Percentiles rank a stretch among this genome's conserved stretches.
Evolutionary conservation across 1,140 invertebrate genomes (phyloP).

Genomic region (Probaryconus sp.): DNA sequence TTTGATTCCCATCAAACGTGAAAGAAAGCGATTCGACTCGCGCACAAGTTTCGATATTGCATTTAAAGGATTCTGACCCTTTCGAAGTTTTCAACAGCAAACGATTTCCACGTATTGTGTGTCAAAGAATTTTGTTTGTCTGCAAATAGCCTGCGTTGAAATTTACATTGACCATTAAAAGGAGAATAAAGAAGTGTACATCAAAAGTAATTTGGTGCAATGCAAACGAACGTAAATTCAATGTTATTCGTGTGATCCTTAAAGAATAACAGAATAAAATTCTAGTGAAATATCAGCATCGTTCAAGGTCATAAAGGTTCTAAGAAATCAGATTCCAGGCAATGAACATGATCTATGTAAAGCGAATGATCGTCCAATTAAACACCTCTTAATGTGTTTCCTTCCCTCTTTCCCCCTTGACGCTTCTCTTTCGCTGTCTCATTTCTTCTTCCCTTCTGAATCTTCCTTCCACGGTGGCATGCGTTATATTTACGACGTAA

Average conservation of each 20-base stretch:
- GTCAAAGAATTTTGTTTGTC: too few relatives aligned
- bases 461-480: conserved; percentile 30
- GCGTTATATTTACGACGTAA: conserved; percentile 53
- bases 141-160: too few relatives aligned
- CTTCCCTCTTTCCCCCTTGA: conserved; percentile 19
- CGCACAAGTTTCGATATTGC: too few relatives aligned
- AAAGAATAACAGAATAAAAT: too few relatives aligned
- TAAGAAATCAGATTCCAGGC: neutral
- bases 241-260: too few relatives aligned
- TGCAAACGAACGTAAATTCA: conserved; percentile 4
- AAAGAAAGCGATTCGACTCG: neutral
- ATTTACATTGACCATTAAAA: too few relatives aligned
- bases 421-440: conserved; percentile 33
- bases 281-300: conserved; percentile 2
- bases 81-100: too few relatives aligned
- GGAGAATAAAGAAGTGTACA: too few relatives aligned
- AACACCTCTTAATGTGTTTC: conserved; percentile 35
- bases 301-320: neutral
- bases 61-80: too few relatives aligned
- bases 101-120: too few relatives aligned
- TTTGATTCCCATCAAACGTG: neutral
- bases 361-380: conserved; percentile 59
- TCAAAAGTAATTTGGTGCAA: too few relatives aligned
- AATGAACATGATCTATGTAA: conserved; percentile 40
- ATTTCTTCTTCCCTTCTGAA: conserved; percentile 31